Conservation (phyloP, 2,797 vertebrate genomes). For the Syncerus caffer region DNA sequence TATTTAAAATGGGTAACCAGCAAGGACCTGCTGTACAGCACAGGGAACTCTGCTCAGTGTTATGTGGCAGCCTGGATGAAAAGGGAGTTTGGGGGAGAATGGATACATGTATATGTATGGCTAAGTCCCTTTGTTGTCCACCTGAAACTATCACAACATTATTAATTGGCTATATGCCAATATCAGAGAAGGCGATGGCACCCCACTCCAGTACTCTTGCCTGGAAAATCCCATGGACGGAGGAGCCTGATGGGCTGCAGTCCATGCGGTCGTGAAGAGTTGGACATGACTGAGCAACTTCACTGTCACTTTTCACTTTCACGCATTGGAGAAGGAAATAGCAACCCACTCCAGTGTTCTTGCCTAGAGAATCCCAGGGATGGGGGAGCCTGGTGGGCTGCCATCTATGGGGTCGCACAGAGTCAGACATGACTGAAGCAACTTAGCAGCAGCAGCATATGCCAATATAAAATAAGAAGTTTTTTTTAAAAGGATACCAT, state of each 20-base stretch:
- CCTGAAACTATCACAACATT: neutral
- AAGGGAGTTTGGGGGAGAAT: neutral
- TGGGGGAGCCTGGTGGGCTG: too few relatives aligned
- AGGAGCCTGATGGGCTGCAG: too few relatives aligned
- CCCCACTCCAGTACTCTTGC: too few relatives aligned
- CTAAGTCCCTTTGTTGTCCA: neutral
- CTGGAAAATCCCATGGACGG: too few relatives aligned
- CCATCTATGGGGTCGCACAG: too few relatives aligned
- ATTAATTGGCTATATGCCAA: neutral
- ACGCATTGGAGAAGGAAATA: too few relatives aligned
- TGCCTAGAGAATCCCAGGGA: too few relatives aligned
- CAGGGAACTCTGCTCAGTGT: neutral
- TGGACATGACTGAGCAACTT: rapidly evolving
- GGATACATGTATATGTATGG: neutral
- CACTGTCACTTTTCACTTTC: too few relatives aligned
- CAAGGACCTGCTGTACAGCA: neutral
- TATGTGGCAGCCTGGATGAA: neutral
- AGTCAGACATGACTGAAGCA: rapidly evolving
- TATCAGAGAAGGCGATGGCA: neutral
- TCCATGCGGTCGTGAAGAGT: too few relatives aligned
- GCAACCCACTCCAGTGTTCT: too few relatives aligned
- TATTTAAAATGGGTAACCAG: neutral
- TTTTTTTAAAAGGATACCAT: neutral
- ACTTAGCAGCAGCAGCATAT: neutral
- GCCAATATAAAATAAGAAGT: neutral